Percentiles rank a stretch among this genome's conserved stretches.
Conservation (phyloP, 2,797 vertebrate genomes). For the Atherinosoma microstoma region DNA sequence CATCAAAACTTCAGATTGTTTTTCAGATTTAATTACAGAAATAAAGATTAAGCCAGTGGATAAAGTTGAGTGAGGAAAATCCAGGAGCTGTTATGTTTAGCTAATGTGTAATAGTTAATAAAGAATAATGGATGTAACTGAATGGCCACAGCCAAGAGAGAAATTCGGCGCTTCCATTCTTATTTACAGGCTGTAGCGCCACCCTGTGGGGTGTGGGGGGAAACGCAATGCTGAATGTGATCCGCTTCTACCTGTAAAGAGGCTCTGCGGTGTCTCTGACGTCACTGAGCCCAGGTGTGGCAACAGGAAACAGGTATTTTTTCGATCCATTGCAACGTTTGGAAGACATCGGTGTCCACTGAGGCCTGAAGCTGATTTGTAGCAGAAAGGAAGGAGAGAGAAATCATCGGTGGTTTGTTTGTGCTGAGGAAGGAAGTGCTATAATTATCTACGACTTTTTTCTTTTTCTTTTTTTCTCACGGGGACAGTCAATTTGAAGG, state of each 20-base stretch:
- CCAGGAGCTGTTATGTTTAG: too few relatives aligned
- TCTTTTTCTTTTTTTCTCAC: not conserved
- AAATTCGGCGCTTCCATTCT: too few relatives aligned
- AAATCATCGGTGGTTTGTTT: constrained; percentile 40
- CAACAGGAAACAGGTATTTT: constrained; percentile 54
- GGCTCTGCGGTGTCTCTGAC: constrained; percentile 13
- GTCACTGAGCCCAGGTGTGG: constrained; percentile 78
- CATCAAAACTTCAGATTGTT: too few relatives aligned
- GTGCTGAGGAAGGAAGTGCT: constrained; percentile 70
- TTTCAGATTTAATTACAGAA: too few relatives aligned
- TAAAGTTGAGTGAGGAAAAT: too few relatives aligned
- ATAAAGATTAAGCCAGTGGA: too few relatives aligned
- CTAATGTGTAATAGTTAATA: too few relatives aligned
- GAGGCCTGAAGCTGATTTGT: fast-evolving
- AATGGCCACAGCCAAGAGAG: too few relatives aligned
- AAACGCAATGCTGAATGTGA: too few relatives aligned
- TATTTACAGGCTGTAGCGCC: constrained; percentile 11
- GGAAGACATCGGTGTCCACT: fast-evolving
- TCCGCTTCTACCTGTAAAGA: not conserved
- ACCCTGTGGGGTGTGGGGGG: not conserved
- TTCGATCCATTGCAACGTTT: not conserved
- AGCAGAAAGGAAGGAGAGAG: not conserved
- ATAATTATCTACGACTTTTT: constrained; percentile 64
- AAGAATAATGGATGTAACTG: too few relatives aligned
- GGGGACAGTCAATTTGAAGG: constrained; percentile 15